phyloP scores from a whole-genome alignment of 2,888 invertebrate genomes.

The Allygus modestus region DNA sequence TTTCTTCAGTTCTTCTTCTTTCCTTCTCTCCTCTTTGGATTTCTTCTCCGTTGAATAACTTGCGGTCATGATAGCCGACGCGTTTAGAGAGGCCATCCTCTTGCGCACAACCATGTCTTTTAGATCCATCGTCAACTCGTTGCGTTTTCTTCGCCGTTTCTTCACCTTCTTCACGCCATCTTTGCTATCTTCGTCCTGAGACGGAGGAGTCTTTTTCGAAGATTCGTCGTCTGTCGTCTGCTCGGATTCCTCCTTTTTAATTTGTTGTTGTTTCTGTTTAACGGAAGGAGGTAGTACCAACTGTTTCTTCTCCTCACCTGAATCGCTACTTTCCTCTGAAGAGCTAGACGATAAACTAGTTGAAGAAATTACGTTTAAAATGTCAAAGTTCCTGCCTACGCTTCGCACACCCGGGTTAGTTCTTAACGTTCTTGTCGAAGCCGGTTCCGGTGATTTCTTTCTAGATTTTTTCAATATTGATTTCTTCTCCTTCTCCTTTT shows the following conservation, averaged over 20 bases:
- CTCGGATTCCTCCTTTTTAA: constrained; percentile 72
- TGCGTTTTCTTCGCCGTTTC: constrained; percentile 77
- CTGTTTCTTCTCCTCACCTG: constrained; percentile 64
- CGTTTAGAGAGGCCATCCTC: constrained; percentile 94
- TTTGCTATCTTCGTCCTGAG: constrained; percentile 64
- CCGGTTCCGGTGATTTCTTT: constrained; percentile 50
- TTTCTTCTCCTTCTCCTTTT: constrained; percentile 66
- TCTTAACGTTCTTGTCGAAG: constrained; percentile 78
- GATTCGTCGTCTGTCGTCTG: constrained; percentile 73
- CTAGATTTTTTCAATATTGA: constrained; percentile 38
- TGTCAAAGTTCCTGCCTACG: constrained; percentile 91
- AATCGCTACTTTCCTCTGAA: constrained; percentile 73
- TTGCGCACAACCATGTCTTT: constrained; percentile 93
- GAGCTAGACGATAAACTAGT: constrained; percentile 68
- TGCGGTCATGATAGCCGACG: constrained; percentile 92
- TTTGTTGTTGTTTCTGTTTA: constrained; percentile 71
- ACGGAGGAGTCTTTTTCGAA: constrained; percentile 71
- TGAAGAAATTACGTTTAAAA: constrained; percentile 82
- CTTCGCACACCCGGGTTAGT: constrained; percentile 87
- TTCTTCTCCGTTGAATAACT: constrained; percentile 86
- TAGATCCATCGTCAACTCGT: constrained; percentile 85
- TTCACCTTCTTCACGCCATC: constrained; percentile 74
- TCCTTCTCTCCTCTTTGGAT: constrained; percentile 79
- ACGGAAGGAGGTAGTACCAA: constrained; percentile 62
- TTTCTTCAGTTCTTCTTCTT: constrained; percentile 56